These are phyloP conservation scores for Epinotia brunnichana DNA, from an alignment of 2,888 invertebrate genomes.

Conservation along the genomic window DNA sequence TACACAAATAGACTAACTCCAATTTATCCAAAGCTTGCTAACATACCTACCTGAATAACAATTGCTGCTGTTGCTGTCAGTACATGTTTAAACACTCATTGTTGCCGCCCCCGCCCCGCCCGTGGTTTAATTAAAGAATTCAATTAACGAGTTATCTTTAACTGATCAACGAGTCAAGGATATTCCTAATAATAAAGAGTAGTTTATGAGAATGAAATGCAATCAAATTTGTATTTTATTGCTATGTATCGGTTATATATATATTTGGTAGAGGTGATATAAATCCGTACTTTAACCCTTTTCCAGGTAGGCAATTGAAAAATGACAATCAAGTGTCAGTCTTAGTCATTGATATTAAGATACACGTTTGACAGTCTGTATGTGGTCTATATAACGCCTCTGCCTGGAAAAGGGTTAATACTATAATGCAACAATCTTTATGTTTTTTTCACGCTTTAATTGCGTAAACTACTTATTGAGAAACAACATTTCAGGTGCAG, in stretches of 20 bases:
- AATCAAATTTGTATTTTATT: not conserved
- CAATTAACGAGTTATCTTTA: slow-evolving; percentile 37
- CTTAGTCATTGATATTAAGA: too few relatives aligned
- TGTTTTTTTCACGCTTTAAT: not conserved
- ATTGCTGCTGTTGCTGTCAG: slow-evolving; percentile 10
- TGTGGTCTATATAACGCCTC: too few relatives aligned
- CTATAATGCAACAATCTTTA: not conserved
- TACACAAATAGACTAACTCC: too few relatives aligned
- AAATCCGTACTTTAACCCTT: too few relatives aligned
- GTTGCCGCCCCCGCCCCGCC: slow-evolving; percentile 29
- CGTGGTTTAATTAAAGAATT: slow-evolving; percentile 41
- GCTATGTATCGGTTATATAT: not conserved
- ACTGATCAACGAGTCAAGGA: slow-evolving; percentile 9
- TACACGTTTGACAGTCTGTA: too few relatives aligned
- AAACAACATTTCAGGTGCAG: not conserved
- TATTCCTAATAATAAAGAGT: not conserved
- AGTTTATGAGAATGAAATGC: slow-evolving; percentile 6
- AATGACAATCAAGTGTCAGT: too few relatives aligned
- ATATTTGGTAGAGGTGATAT: not conserved
- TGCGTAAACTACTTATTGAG: not conserved
- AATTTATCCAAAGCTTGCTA: too few relatives aligned
- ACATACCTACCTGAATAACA: not conserved
- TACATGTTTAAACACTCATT: slow-evolving; percentile 26
- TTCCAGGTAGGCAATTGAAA: too few relatives aligned
- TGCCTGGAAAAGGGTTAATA: too few relatives aligned